These are phyloP conservation scores for Reticulitermes speratus DNA, from an alignment of 1,140 invertebrate genomes.

Conservation along the genomic window DNA sequence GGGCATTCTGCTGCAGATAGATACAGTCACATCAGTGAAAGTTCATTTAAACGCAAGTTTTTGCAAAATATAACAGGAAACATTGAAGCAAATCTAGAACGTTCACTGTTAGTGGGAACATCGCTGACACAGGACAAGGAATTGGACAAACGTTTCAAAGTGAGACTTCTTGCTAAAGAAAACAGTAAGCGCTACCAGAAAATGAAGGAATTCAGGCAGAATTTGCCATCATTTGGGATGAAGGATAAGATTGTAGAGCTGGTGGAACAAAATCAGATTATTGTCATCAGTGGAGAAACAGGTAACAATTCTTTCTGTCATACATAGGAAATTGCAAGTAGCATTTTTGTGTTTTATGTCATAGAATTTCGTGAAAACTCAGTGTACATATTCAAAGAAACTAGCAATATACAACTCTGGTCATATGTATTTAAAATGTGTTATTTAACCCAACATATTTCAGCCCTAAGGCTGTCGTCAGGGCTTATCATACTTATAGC, in stretches of 20 bases:
- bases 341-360: no score
- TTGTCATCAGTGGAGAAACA: conserved; percentile 48
- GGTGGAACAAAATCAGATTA: conserved; percentile 44
- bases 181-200: conserved; percentile 43
- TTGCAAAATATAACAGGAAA: conserved; percentile 41
- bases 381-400: no score
- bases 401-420: no score
- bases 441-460: no score
- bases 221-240: conserved; percentile 44
- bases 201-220: conserved; percentile 42
- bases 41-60: conserved; percentile 43
- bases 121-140: conserved; percentile 36
- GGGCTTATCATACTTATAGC: no score
- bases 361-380: no score
- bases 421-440: no score
- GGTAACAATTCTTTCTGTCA: conserved; percentile 35
- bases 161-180: conserved; percentile 41
- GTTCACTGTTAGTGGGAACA: neutral
- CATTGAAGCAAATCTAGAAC: conserved; percentile 38
- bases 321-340: no score
- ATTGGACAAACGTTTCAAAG: conserved; percentile 39
- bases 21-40: conserved; percentile 42
- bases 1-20: conserved; percentile 36
- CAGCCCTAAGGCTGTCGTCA: no score
- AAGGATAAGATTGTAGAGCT: conserved; percentile 41